These are phyloP conservation scores for Vespertilio murinus DNA, from an alignment of 2,797 vertebrate genomes.

Conservation along the genomic window DNA sequence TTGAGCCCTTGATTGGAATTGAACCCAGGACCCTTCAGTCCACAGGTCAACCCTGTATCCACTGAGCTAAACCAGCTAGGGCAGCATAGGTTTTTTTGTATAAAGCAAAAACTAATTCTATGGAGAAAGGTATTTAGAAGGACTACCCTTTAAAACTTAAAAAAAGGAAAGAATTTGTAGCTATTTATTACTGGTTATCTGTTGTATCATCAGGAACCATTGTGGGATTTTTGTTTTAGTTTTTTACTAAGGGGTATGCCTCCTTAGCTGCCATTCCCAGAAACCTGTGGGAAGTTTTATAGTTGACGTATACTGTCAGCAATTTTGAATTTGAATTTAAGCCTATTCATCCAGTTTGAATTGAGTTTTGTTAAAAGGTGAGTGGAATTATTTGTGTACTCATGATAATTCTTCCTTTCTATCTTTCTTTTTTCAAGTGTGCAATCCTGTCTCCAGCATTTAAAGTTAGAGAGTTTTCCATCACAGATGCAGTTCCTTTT, in stretches of 20 bases:
- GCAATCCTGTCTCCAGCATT: slow-evolving; percentile 89
- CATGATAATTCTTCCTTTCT: not conserved
- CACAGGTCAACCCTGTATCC: too few species aligned
- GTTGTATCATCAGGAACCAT: not conserved
- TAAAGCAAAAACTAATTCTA: not conserved
- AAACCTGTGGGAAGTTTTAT: not conserved
- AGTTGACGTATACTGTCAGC: not conserved
- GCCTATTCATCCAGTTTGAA: not conserved
- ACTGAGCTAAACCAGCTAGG: too few species aligned
- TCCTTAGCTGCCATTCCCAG: not conserved
- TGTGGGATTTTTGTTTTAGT: not conserved
- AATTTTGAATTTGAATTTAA: not conserved
- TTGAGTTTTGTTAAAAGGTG: slow-evolving; percentile 10
- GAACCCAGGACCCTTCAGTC: too few species aligned
- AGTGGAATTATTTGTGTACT: not conserved
- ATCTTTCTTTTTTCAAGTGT: slow-evolving; percentile 80
- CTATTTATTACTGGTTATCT: not conserved
- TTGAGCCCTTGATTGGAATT: too few species aligned
- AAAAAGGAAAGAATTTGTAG: not conserved
- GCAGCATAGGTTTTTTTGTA: not conserved
- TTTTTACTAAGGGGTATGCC: not conserved
- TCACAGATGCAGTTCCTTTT: slow-evolving; percentile 87
- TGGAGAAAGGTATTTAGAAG: not conserved
- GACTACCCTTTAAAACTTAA: not conserved
- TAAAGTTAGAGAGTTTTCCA: slow-evolving; percentile 88